Conservation (phyloP, 2,113 vertebrate species). For the Chloebia gouldiae region DNA sequence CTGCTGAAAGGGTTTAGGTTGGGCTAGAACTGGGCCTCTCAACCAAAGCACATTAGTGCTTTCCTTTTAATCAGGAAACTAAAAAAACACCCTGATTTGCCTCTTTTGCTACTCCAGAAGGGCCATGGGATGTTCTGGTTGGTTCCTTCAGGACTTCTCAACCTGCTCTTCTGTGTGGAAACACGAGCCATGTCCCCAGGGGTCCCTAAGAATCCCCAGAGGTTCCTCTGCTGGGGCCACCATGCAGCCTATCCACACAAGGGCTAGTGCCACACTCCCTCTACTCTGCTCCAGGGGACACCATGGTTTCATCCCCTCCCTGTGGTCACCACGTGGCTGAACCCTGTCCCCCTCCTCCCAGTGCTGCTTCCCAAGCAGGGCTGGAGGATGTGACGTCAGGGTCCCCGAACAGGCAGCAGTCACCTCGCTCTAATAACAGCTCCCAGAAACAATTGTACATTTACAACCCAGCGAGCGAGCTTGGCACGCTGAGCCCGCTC, state of each 20-base stretch:
- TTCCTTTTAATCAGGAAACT: background rate
- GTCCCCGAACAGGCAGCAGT: conserved; percentile 64
- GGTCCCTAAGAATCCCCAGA: background rate
- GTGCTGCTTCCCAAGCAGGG: background rate
- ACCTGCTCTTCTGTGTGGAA: background rate
- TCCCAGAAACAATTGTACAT: conserved; percentile 71
- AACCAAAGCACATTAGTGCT: background rate
- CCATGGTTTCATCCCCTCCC: background rate
- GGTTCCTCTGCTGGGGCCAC: background rate
- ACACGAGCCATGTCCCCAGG: background rate
- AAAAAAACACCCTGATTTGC: background rate
- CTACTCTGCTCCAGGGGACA: background rate
- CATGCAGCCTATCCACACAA: fast-evolving
- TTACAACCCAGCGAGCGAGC: conserved; percentile 52
- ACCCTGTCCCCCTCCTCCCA: background rate
- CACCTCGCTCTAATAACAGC: conserved; percentile 55
- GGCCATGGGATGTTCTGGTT: background rate
- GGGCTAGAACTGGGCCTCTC: background rate
- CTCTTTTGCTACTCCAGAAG: background rate
- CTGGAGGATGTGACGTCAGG: conserved; percentile 58
- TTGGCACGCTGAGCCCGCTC: conserved; percentile 62
- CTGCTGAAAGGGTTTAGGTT: background rate
- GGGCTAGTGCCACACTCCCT: background rate
- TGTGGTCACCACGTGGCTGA: fast-evolving
- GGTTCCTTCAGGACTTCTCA: background rate